phyloP scores from a whole-genome alignment of 2,888 invertebrate genomes.

The Drosophila kokeensis region DNA sequence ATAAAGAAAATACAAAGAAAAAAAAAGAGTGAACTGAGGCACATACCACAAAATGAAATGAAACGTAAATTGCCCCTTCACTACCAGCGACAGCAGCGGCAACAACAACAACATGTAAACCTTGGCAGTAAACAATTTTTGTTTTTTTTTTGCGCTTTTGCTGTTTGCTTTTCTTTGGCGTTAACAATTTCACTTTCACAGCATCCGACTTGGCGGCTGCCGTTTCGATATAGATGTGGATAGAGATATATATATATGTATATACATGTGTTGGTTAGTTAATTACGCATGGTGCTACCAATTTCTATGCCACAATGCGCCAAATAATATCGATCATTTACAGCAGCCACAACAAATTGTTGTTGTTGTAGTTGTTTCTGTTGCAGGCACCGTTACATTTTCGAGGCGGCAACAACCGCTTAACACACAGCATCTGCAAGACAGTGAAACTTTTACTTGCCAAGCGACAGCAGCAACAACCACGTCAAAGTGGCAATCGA shows the following conservation, averaged over 20 bases:
- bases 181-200: slow-evolving; percentile 83
- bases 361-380: slow-evolving; percentile 26
- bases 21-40: slow-evolving; percentile 45
- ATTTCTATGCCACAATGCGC: slow-evolving; percentile 77
- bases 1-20: slow-evolving; percentile 51
- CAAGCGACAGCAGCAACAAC: slow-evolving; percentile 38
- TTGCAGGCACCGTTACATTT: slow-evolving; percentile 68
- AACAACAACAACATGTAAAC: slow-evolving; percentile 46
- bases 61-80: slow-evolving; percentile 79
- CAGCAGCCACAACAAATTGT: slow-evolving; percentile 42
- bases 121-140: slow-evolving; percentile 60
- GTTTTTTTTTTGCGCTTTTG: slow-evolving; percentile 28
- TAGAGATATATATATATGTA: slow-evolving; percentile 6
- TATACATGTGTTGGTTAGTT: slow-evolving; percentile 66
- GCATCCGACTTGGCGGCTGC: slow-evolving; percentile 50
- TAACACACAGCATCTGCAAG: slow-evolving; percentile 60
- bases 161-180: slow-evolving; percentile 67
- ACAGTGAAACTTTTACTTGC: slow-evolving; percentile 75
- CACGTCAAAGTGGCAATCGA: slow-evolving; percentile 34
- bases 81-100: slow-evolving; percentile 29
- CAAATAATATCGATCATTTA: slow-evolving; percentile 79
- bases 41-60: slow-evolving; percentile 64
- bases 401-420: slow-evolving; percentile 51
- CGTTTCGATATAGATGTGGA: slow-evolving; percentile 30
- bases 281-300: slow-evolving; percentile 73